These are phyloP conservation scores for Capreolus pygargus DNA, from an alignment of 2,113 vertebrate species.

Conservation along the genomic window DNA sequence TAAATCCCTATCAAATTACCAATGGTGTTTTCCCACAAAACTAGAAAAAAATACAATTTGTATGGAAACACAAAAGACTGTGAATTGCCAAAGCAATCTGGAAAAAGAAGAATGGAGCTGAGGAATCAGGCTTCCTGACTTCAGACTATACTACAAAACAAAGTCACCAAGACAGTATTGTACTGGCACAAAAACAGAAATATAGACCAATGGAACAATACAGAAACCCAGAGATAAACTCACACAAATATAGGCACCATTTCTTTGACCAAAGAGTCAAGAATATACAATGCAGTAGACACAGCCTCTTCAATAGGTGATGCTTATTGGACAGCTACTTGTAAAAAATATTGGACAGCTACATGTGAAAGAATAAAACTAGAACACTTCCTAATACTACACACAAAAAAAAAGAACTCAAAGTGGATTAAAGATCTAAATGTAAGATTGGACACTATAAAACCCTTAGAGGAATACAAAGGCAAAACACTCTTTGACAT, in stretches of 20 bases:
- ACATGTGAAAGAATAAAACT: not conserved
- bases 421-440: not conserved
- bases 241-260: not conserved
- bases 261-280: not conserved
- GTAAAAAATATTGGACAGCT: not conserved
- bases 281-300: not conserved
- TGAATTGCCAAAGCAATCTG: not conserved
- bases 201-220: not conserved
- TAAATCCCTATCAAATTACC: not conserved
- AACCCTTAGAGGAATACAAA: not conserved
- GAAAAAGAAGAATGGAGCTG: not conserved
- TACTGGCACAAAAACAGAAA: not conserved
- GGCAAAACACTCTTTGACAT: not conserved
- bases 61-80: not conserved
- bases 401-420: not conserved
- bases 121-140: not conserved
- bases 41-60: not conserved
- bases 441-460: not conserved
- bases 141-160: not conserved
- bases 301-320: not conserved
- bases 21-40: not conserved
- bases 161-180: not conserved
- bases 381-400: not conserved
- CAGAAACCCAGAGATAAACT: not conserved
- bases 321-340: not conserved